These are phyloP conservation scores for Papilio demoleus DNA, from an alignment of 2,888 invertebrate species.

Conservation along the genomic window DNA sequence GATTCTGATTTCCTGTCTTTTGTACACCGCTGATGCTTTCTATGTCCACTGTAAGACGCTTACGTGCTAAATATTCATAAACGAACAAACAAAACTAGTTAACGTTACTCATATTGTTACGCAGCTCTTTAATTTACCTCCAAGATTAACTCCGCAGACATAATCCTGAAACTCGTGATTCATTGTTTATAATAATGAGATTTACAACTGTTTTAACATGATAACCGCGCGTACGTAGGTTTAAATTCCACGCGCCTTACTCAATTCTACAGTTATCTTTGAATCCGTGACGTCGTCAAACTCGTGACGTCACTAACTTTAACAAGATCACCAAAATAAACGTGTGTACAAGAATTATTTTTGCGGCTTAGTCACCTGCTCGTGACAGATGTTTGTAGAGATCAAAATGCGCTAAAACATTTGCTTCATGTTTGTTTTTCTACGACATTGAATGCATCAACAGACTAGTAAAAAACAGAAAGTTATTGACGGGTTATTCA, in stretches of 20 bases:
- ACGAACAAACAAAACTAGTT: background rate
- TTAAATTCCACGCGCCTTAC: slow-evolving; percentile 32
- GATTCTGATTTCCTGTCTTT: no score
- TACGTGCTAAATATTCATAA: background rate
- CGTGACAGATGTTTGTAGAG: slow-evolving; percentile 13
- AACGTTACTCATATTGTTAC: background rate
- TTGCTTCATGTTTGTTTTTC: slow-evolving; percentile 9
- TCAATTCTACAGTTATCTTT: slow-evolving; percentile 35
- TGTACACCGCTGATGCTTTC: background rate
- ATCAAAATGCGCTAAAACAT: slow-evolving; percentile 22
- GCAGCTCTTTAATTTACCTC: background rate
- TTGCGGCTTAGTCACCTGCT: slow-evolving; percentile 13
- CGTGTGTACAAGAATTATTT: slow-evolving; percentile 14
- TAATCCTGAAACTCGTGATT: slow-evolving; percentile 16
- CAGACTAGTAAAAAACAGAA: slow-evolving; percentile 9
- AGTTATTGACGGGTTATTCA: slow-evolving; percentile 10
- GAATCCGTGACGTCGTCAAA: slow-evolving; percentile 26
- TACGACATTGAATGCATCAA: slow-evolving; percentile 17
- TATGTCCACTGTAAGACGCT: background rate
- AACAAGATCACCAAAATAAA: slow-evolving; percentile 8
- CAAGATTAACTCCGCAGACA: slow-evolving; percentile 1
- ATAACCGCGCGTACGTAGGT: slow-evolving; percentile 22
- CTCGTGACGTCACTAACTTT: slow-evolving; percentile 20
- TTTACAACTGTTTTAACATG: slow-evolving; percentile 36
- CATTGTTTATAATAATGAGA: slow-evolving; percentile 39